Base-by-base conservation (phyloP, 2,797 vertebrate species). In the Nasua narica region DNA sequence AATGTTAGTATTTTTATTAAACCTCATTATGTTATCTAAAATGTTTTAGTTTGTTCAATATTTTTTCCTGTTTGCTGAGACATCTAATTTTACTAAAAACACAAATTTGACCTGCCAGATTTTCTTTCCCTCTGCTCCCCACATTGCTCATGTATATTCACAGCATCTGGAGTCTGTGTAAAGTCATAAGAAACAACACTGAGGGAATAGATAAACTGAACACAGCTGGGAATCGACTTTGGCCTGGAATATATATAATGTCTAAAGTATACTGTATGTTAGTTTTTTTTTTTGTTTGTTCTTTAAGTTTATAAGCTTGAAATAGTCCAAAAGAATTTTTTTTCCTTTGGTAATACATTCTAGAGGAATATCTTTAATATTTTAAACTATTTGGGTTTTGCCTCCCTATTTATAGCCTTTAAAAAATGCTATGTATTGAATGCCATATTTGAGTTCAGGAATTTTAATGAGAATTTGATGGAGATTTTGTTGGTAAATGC, bases 111-210 rank as follows among this genome's bases (percentile, higher is more conserved):
- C 97, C 97, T 96, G 95, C 93, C 97, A 98, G 90, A 96, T 98
- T 97, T 97, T 97, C 84, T 92, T 97, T 97, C 93, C 94, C 93
- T 97, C 90, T 96, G 94, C 60, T 97, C 88, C 84, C 93, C 87
- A 82, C 92, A 74, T 97, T 35, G 90, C 93, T 98, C 92, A 88
- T 98, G 74, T 96, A 95, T 97, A 96, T 97, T 97, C 95, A 97
- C 93, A 98, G 96, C 97, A 97, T 97, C 97, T 97, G 97, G 95
- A 97, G 93, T 97, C 97, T 96, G 82, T 96, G 88, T 97, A 95
- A 94, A 97, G 85, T 93, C 85, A 94, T 96, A 82, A 96, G 93
- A 97, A 97, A 89, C 94, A 96, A 93, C 91, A 90, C 23, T 52
- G 96, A 40, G 96, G 77, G 81, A 96, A 87, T 35, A 95, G 97